A percentile compares a stretch with the other conserved stretches of the same genome.
Conservation (phyloP, 2,797 vertebrate species). For the Microhierax caerulescens region DNA sequence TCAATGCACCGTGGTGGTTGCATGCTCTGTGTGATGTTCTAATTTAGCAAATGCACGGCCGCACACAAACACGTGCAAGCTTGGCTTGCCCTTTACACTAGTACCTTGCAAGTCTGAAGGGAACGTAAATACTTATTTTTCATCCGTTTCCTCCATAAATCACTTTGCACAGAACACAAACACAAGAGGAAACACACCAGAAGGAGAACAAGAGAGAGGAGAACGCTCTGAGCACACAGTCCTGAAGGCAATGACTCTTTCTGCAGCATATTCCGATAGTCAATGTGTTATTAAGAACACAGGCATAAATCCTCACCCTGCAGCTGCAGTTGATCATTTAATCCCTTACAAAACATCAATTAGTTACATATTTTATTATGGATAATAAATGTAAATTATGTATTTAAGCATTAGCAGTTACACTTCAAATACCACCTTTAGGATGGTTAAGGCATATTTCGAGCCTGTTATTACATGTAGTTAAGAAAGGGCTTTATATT, state of each 20-base stretch:
- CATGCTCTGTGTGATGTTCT: not conserved
- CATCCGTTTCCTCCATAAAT: not conserved
- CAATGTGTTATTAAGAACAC: not conserved
- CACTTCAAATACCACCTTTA: constrained; percentile 39
- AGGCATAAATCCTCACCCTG: not conserved
- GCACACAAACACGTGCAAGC: not conserved
- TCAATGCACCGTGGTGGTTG: not conserved
- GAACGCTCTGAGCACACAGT: not conserved
- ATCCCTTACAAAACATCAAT: constrained; percentile 40
- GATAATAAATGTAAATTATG: constrained; percentile 30
- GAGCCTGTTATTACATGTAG: not conserved
- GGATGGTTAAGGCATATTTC: not conserved
- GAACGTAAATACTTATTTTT: not conserved
- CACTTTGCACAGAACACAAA: not conserved
- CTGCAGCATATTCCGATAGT: not conserved
- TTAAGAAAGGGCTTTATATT: not conserved
- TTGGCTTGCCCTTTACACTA: not conserved
- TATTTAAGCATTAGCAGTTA: constrained; percentile 33
- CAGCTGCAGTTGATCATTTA: constrained; percentile 27
- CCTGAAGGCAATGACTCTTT: not conserved
- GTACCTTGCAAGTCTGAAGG: not conserved
- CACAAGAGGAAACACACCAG: not conserved
- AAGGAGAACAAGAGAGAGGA: not conserved
- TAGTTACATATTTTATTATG: constrained; percentile 40
- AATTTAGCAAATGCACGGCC: not conserved